Conservation (phyloP, 2,113 vertebrate genomes). For the Vidua chalybeata region DNA sequence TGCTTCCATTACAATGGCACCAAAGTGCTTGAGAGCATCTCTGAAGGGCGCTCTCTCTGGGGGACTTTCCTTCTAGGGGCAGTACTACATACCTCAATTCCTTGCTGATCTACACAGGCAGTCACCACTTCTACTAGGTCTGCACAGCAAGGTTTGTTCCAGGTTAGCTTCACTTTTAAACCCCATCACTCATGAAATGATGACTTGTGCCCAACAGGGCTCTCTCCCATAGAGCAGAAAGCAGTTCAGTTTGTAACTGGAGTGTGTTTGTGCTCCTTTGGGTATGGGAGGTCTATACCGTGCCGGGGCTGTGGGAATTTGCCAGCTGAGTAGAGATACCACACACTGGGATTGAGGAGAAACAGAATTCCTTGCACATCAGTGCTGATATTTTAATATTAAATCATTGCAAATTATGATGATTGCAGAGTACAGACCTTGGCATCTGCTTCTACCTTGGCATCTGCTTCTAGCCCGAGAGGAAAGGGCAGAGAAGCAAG, state of each 20-base stretch:
- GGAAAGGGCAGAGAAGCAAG: neutral
- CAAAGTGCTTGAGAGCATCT: neutral
- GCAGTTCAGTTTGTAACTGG: neutral
- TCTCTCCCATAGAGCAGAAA: neutral
- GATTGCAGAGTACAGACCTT: neutral
- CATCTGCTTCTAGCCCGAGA: neutral
- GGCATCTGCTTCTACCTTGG: neutral
- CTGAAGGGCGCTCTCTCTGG: accelerated
- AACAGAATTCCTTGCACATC: neutral
- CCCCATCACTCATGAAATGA: neutral
- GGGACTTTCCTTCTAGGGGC: neutral
- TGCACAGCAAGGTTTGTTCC: neutral
- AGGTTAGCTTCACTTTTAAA: neutral
- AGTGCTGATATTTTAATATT: neutral
- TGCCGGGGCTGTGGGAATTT: neutral
- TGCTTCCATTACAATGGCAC: neutral
- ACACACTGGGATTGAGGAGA: neutral
- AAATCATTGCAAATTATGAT: neutral
- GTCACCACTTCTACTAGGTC: too few relatives aligned
- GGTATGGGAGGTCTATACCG: neutral
- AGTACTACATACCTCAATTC: neutral
- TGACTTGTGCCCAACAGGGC: neutral
- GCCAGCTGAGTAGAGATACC: neutral
- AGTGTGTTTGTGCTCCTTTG: neutral
- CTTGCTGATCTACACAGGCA: neutral